Evolutionary conservation across 1,140 invertebrate species (phyloP).

Genomic region (Sminthurides bifidus): DNA sequence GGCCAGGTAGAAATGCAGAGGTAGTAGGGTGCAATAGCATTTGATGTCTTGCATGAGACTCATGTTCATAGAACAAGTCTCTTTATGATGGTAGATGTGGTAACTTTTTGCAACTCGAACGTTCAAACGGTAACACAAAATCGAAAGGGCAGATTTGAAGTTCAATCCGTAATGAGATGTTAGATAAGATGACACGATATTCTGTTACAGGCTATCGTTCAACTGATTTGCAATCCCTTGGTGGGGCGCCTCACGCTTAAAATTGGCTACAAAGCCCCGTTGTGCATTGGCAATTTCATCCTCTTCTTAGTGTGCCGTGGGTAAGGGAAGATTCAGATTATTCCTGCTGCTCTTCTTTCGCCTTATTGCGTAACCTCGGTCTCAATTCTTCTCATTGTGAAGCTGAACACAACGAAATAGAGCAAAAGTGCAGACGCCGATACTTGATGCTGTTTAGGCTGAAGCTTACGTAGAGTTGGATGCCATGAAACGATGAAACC

Average conservation of each 20-base stretch:
- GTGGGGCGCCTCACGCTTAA: slow-evolving; percentile 57
- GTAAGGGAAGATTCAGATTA: slow-evolving; percentile 55
- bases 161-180: no score
- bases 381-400: not conserved
- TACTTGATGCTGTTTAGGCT: not conserved
- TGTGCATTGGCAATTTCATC: slow-evolving; percentile 67
- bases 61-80: not conserved
- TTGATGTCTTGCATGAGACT: no score
- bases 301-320: slow-evolving; percentile 64
- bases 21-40: no score
- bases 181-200: slow-evolving; percentile 37
- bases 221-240: slow-evolving; percentile 69
- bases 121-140: no score
- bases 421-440: no score
- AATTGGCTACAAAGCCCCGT: slow-evolving; percentile 64
- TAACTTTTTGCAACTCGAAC: no score
- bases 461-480: not conserved
- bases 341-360: not conserved
- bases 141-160: no score
- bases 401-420: not conserved
- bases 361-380: not conserved
- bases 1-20: no score
- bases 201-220: slow-evolving; percentile 60
- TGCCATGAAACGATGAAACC: not conserved
- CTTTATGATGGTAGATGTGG: no score